These are phyloP conservation scores for Sabatieria punctata DNA, from an alignment of 2,888 invertebrate species.

Conservation along the genomic window DNA sequence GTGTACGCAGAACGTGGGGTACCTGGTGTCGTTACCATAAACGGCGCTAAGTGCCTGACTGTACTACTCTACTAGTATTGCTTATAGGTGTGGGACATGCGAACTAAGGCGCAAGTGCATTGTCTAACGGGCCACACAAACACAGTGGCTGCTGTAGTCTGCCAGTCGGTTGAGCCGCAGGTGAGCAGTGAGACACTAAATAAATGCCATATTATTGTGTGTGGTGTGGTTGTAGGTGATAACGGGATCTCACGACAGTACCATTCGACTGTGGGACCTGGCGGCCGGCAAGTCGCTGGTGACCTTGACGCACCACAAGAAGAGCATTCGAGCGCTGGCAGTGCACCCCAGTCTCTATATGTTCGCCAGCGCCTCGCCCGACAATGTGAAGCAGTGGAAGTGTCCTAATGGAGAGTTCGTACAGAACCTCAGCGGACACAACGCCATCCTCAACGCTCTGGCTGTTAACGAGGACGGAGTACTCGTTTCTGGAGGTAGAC, in stretches of 20 bases:
- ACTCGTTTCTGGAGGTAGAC: slow-evolving; percentile 66
- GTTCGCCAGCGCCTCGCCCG: slow-evolving; percentile 93
- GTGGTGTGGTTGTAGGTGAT: slow-evolving; percentile 16
- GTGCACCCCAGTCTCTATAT: slow-evolving; percentile 51
- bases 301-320: slow-evolving; percentile 95
- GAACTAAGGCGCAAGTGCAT: slow-evolving; percentile 94
- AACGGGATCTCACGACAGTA: slow-evolving; percentile 62
- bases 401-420: slow-evolving; percentile 93
- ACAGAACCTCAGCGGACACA: slow-evolving; percentile 87
- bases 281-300: slow-evolving; percentile 83
- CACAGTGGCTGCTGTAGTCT: slow-evolving; percentile 81
- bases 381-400: slow-evolving; percentile 98
- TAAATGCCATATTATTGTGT: slow-evolving; percentile 7
- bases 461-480: slow-evolving; percentile 87
- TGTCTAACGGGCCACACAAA: slow-evolving; percentile 88
- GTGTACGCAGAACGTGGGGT: too few species aligned
- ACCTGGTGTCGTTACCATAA: too few species aligned
- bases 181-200: slow-evolving; percentile 31
- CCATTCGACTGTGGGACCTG: slow-evolving; percentile 89
- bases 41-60: too few species aligned
- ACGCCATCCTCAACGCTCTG: slow-evolving; percentile 88
- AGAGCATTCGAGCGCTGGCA: slow-evolving; percentile 44
- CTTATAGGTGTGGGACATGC: slow-evolving; percentile 77
- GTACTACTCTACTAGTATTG: too few species aligned
- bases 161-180: slow-evolving; percentile 85